Evolutionary conservation across 2,797 vertebrate species (phyloP).

Genomic region (Poecilia velifera): DNA sequence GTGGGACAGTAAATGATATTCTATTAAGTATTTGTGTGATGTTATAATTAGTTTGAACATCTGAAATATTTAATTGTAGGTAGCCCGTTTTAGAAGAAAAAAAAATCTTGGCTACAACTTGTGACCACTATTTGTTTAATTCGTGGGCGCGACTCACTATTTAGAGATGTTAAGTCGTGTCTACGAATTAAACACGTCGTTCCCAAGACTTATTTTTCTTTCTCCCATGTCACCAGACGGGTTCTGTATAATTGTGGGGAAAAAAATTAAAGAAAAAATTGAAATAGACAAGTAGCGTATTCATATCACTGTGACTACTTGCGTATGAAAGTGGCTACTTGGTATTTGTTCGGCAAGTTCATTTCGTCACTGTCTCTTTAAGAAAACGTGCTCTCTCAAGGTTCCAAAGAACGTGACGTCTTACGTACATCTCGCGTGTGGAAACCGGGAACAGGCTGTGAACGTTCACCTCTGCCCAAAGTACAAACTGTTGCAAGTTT

Average conservation of each 20-base stretch:
- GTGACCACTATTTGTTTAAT: no score
- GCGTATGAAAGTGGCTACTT: not conserved
- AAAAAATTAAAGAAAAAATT: not conserved
- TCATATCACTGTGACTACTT: not conserved
- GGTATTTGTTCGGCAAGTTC: not conserved
- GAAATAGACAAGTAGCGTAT: not conserved
- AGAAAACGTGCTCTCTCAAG: constrained; percentile 1
- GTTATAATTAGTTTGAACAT: not conserved
- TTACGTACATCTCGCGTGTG: constrained; percentile 11
- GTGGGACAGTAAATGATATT: not conserved
- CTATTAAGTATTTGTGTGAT: not conserved
- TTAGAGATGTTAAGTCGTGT: no score
- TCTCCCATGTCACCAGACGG: no score
- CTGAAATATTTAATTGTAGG: not conserved
- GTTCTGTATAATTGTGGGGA: no score
- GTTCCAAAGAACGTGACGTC: constrained; percentile 9
- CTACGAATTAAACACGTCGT: no score
- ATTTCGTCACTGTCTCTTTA: constrained; percentile 57
- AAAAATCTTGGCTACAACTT: no score
- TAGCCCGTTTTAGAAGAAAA: no score
- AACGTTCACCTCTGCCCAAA: constrained; percentile 26
- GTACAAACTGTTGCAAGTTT: constrained; percentile 15
- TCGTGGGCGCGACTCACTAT: no score
- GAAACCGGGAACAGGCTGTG: constrained; percentile 51
- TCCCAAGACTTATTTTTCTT: no score